Percentiles rank a stretch among this genome's conserved stretches.
These are phyloP conservation scores for Shargacucullia verbasci DNA, from an alignment of 2,888 invertebrate species.

Conservation along the genomic window DNA sequence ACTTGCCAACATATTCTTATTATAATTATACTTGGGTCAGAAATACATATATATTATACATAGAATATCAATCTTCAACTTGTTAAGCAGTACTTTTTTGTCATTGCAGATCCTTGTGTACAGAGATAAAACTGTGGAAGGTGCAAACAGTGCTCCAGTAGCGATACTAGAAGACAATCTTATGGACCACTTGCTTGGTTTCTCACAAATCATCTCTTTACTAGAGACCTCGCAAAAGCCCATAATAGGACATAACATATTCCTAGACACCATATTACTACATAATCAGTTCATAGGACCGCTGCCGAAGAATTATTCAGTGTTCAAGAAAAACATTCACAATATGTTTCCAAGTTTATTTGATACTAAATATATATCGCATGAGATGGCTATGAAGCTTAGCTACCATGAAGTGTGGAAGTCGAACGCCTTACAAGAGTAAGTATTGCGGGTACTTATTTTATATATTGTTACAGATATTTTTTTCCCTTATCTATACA, in stretches of 20 bases:
- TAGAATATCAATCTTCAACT: no score
- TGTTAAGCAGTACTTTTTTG: no score
- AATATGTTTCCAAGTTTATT: slow-evolving; percentile 91
- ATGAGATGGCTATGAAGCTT: slow-evolving; percentile 83
- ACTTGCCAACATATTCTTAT: no score
- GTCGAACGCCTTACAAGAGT: slow-evolving; percentile 86
- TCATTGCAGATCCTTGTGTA: slow-evolving; percentile 79
- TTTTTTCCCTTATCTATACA: no score
- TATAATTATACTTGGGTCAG: no score
- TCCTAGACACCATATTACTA: slow-evolving; percentile 91
- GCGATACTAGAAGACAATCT: slow-evolving; percentile 84
- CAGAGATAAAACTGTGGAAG: slow-evolving; percentile 78
- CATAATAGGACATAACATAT: slow-evolving; percentile 93
- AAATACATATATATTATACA: no score
- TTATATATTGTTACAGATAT: slow-evolving; percentile 36
- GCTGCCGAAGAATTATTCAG: slow-evolving; percentile 90
- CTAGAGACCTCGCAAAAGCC: slow-evolving; percentile 91
- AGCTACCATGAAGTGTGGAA: slow-evolving; percentile 85
- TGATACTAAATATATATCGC: slow-evolving; percentile 93
- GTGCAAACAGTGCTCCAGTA: slow-evolving; percentile 73
- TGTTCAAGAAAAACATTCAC: slow-evolving; percentile 91
- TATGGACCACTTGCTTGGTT: slow-evolving; percentile 89
- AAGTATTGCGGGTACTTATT: slow-evolving; percentile 58
- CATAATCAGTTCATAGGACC: slow-evolving; percentile 92
- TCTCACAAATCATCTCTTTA: slow-evolving; percentile 90